phyloP scores from a whole-genome alignment of 2,888 invertebrate species.

The Cephalotes varians region DNA sequence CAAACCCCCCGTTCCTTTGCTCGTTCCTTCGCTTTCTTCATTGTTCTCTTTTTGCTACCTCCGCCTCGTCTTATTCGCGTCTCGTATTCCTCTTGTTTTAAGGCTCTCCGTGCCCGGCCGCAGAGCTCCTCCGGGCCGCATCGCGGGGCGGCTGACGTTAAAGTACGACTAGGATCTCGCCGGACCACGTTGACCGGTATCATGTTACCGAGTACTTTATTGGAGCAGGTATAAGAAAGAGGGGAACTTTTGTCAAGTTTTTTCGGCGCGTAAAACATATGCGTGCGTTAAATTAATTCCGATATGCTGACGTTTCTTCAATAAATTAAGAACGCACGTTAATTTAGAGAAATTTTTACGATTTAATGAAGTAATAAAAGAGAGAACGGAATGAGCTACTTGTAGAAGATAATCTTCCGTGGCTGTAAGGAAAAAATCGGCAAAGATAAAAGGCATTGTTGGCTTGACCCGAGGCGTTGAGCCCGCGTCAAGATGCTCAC shows the following conservation, averaged over 20 bases:
- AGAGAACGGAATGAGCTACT: neutral
- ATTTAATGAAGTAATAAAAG: neutral
- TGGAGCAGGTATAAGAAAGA: conserved; percentile 26
- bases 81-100: conserved; percentile 68
- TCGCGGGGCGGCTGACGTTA: conserved; percentile 61
- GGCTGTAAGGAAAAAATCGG: conserved; percentile 5
- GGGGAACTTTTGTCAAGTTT: conserved; percentile 16
- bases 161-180: conserved; percentile 63
- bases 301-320: neutral
- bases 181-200: conserved; percentile 58
- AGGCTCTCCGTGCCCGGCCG: conserved; percentile 52
- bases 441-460: conserved; percentile 76
- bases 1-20: conserved; percentile 67
- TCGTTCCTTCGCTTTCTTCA: conserved; percentile 52
- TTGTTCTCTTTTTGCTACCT: conserved; percentile 40
- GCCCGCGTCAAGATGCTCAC: conserved; percentile 76
- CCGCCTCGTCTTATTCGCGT: conserved; percentile 43
- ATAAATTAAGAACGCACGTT: neutral
- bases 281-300: conserved; percentile 20
- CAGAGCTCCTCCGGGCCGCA: conserved; percentile 55
- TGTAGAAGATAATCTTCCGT: neutral
- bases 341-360: conserved; percentile 1
- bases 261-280: neutral
- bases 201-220: conserved; percentile 50
- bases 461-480: conserved; percentile 77